Conservation (phyloP, 2,888 invertebrate genomes). For the Lysandra bellargus region DNA sequence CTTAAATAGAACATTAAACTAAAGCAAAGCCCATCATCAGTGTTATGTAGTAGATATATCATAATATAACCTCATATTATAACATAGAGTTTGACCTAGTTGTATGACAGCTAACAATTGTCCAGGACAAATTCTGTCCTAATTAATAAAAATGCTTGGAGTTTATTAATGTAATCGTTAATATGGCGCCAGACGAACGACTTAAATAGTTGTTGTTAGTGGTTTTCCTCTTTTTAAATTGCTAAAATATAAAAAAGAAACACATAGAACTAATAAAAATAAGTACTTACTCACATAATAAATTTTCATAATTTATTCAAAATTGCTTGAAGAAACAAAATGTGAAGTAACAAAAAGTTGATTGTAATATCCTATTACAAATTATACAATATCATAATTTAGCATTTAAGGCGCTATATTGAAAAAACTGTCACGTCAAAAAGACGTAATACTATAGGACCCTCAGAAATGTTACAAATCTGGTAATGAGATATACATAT, state of each 20-base stretch:
- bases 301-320: no score
- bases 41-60: no score
- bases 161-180: constrained; percentile 61
- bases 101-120: constrained; percentile 65
- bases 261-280: background rate
- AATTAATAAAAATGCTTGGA: constrained; percentile 66
- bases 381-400: no score
- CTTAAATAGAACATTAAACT: background rate
- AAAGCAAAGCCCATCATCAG: background rate
- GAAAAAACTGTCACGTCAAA: no score
- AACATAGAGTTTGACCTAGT: constrained; percentile 48
- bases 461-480: no score
- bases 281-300: background rate
- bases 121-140: constrained; percentile 55
- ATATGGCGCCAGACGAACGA: constrained; percentile 59
- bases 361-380: no score
- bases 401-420: no score
- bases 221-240: background rate
- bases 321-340: no score
- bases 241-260: background rate
- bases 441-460: no score
- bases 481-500: no score
- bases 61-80: background rate
- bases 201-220: constrained; percentile 11
- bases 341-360: no score